These are phyloP conservation scores for Chaenocephalus aceratus DNA, from an alignment of 2,113 vertebrate genomes.

Conservation along the genomic window DNA sequence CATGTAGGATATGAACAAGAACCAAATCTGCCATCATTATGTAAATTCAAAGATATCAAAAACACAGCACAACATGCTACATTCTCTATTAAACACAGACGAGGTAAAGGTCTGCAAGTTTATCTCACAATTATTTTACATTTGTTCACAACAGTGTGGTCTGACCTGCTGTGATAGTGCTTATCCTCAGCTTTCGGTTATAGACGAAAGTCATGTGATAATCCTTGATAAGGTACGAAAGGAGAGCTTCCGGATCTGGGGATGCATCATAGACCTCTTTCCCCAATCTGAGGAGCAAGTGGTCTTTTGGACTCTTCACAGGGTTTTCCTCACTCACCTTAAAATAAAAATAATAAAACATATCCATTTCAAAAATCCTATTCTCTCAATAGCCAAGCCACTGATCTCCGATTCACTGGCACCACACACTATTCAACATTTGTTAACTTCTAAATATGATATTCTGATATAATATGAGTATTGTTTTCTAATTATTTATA, in stretches of 20 bases:
- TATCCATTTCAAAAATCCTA: too few species aligned
- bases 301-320: slow-evolving; percentile 83
- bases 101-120: background rate
- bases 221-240: slow-evolving; percentile 77
- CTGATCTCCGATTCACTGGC: too few species aligned
- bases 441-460: too few species aligned
- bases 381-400: too few species aligned
- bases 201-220: slow-evolving; percentile 45
- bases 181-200: slow-evolving; percentile 64
- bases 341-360: background rate
- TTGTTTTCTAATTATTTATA: too few species aligned
- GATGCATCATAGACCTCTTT: slow-evolving; percentile 77
- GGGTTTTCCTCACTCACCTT: slow-evolving; percentile 80
- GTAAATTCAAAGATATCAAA: too few species aligned
- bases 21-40: background rate
- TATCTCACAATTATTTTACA: background rate
- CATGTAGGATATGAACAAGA: background rate
- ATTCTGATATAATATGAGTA: too few species aligned
- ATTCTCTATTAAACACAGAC: too few species aligned
- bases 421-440: too few species aligned
- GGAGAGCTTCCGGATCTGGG: slow-evolving; percentile 75
- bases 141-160: background rate
- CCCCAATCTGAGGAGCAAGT: slow-evolving; percentile 84
- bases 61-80: too few species aligned
- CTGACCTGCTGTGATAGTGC: slow-evolving; percentile 72